A percentile compares a stretch with the other conserved stretches of the same genome.
These are phyloP conservation scores for Sebastes fasciatus DNA, from an alignment of 2,113 vertebrate species.

Conservation along the genomic window DNA sequence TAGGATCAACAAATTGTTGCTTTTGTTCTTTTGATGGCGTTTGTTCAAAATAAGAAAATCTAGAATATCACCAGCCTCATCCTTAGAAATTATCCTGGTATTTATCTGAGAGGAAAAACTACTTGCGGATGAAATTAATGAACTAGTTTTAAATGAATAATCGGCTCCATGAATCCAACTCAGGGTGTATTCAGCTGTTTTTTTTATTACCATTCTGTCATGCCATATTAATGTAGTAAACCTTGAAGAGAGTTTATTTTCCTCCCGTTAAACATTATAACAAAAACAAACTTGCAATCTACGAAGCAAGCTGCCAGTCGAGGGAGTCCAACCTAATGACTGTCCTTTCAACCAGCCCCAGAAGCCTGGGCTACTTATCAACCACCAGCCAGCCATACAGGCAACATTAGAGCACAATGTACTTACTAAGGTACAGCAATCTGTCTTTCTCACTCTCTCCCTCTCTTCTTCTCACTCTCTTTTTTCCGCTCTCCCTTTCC, in stretches of 20 bases:
- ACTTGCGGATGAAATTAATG: background rate
- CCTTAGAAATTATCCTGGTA: conserved; percentile 5
- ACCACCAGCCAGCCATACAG: conserved; percentile 75
- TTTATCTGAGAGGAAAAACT: background rate
- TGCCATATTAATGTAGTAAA: conserved; percentile 48
- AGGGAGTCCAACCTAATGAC: conserved; percentile 68
- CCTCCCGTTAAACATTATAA: conserved; percentile 46
- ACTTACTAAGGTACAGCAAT: conserved; percentile 78
- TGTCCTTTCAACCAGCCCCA: conserved; percentile 73
- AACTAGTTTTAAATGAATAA: conserved; percentile 12
- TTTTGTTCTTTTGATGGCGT: background rate
- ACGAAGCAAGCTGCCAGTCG: conserved; percentile 57
- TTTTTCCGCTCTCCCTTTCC: conserved; percentile 65
- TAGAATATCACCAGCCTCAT: background rate
- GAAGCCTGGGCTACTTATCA: conserved; percentile 81
- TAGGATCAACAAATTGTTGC: background rate
- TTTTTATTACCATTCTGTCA: conserved; percentile 4
- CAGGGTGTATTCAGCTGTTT: background rate
- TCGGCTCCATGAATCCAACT: background rate
- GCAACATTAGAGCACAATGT: conserved; percentile 81
- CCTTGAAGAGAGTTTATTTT: conserved; percentile 54
- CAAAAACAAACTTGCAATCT: conserved; percentile 61
- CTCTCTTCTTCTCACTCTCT: conserved; percentile 61
- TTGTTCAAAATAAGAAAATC: background rate
- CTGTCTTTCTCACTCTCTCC: conserved; percentile 68